Percentiles rank a stretch among this genome's conserved stretches.
Conservation (phyloP, 2,113 vertebrate genomes). For the Pelodiscus sinensis region DNA sequence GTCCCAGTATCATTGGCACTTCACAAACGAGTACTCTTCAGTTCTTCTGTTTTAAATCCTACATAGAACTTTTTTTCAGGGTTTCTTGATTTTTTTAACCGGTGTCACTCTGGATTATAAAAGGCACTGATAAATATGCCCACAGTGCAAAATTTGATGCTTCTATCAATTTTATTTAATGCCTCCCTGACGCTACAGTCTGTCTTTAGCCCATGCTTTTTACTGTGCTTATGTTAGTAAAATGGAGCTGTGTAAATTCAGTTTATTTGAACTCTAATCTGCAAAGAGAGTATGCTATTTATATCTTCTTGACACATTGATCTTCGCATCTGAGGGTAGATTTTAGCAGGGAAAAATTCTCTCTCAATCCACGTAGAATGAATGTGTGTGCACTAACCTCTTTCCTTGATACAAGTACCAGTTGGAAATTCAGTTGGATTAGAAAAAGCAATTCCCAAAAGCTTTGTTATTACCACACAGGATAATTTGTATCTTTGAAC, state of each 20-base stretch:
- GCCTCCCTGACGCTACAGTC: neutral
- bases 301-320: neutral
- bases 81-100: neutral
- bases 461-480: neutral
- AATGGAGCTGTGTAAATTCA: neutral
- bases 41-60: neutral
- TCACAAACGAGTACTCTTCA: neutral
- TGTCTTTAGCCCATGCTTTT: neutral
- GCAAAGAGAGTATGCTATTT: neutral
- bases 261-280: neutral
- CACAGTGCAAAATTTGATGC: neutral
- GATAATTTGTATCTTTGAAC: neutral
- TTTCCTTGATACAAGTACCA: neutral
- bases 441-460: neutral
- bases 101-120: neutral
- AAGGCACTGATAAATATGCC: neutral
- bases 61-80: neutral
- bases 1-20: neutral
- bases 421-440: neutral
- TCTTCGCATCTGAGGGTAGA: neutral
- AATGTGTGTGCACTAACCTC: neutral
- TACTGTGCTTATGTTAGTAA: neutral
- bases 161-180: neutral
- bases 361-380: neutral
- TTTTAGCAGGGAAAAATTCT: neutral